Evolutionary conservation across 2,888 invertebrate species (phyloP).

Genomic region (Conchocele bisecta): DNA sequence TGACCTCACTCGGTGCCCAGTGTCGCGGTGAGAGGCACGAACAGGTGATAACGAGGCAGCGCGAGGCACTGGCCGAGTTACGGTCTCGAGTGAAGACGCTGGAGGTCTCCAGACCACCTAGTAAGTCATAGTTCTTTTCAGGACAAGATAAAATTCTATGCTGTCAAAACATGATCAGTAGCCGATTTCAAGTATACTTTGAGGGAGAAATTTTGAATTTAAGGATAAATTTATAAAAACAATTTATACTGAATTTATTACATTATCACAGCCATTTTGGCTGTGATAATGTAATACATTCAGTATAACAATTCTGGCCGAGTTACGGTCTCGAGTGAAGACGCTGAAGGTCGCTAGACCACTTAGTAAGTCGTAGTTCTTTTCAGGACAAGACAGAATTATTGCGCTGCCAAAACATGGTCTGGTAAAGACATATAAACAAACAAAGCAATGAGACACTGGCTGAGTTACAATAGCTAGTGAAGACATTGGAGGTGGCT

Average conservation of each 20-base stretch:
- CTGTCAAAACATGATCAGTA: too few species aligned
- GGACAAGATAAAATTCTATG: background rate
- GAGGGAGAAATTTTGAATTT: background rate
- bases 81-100: conserved; percentile 77
- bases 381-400: background rate
- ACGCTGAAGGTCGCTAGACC: conserved; percentile 76
- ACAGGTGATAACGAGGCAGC: conserved; percentile 80
- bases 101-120: conserved; percentile 76
- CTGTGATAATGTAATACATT: too few species aligned
- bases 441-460: too few species aligned
- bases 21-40: conserved; percentile 82
- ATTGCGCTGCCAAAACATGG: too few species aligned
- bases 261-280: too few species aligned
- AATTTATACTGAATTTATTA: too few species aligned
- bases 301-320: too few species aligned
- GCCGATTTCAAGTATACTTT: background rate
- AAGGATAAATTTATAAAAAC: too few species aligned
- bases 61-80: conserved; percentile 82
- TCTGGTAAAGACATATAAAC: too few species aligned
- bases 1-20: conserved; percentile 81
- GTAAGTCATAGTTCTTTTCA: conserved; percentile 63
- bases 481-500: conserved; percentile 78
- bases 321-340: conserved; percentile 79
- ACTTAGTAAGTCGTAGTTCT: conserved; percentile 69
- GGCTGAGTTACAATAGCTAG: conserved; percentile 78